phyloP scores from a whole-genome alignment of 2,888 invertebrate genomes.

The Catocala fraxini region DNA sequence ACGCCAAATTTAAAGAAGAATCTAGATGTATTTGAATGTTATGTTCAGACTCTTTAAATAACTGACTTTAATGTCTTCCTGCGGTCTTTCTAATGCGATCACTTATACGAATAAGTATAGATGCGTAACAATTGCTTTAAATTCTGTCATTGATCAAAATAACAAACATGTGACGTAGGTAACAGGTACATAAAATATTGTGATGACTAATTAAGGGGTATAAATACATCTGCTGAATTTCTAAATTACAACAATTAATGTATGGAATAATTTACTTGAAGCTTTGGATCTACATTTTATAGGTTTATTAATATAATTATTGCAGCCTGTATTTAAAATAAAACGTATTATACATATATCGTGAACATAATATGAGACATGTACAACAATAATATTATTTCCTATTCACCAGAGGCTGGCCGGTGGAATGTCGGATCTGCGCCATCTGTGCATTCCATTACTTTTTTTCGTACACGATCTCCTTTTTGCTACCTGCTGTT shows the following conservation, averaged over 20 bases:
- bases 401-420: slow-evolving; percentile 57
- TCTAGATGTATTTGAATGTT: no score
- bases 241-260: not conserved
- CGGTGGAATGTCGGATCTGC: slow-evolving; percentile 78
- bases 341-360: no score
- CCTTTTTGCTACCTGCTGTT: slow-evolving; percentile 83
- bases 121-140: slow-evolving; percentile 40
- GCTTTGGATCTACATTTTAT: no score
- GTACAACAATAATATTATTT: slow-evolving; percentile 34
- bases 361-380: not conserved
- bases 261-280: no score
- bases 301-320: no score
- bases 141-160: slow-evolving; percentile 23
- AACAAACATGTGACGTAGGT: slow-evolving; percentile 23
- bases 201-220: slow-evolving; percentile 6
- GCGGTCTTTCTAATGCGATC: slow-evolving; percentile 30
- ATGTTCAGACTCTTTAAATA: not conserved
- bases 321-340: no score
- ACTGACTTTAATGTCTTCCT: slow-evolving; percentile 8
- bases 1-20: no score
- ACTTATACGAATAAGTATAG: slow-evolving; percentile 22
- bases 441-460: slow-evolving; percentile 84
- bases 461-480: slow-evolving; percentile 66
- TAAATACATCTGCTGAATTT: not conserved
- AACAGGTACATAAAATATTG: not conserved